Conservation (phyloP, 2,888 invertebrate species). For the Torymus texanus region DNA sequence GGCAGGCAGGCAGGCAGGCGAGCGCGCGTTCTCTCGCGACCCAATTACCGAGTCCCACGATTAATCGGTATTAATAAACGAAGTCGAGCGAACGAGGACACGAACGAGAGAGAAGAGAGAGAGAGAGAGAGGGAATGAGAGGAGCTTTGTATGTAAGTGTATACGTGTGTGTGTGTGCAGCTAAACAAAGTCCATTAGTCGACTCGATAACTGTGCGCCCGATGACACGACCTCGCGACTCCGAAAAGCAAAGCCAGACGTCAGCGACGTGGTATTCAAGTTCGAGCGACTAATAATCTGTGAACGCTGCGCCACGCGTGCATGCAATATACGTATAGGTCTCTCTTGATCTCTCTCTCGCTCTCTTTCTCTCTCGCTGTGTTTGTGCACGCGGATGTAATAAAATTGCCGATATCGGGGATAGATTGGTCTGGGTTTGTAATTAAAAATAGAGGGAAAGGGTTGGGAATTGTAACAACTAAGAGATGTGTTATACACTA, state of each 20-base stretch:
- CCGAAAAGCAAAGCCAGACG: slow-evolving; percentile 15
- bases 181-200: slow-evolving; percentile 37
- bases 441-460: too few species aligned
- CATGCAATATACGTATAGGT: not conserved
- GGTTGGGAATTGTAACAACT: too few species aligned
- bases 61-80: slow-evolving; percentile 40
- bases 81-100: slow-evolving; percentile 5
- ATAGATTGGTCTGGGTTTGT: too few species aligned
- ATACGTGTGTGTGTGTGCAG: too few species aligned
- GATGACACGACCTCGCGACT: slow-evolving; percentile 33
- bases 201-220: slow-evolving; percentile 26
- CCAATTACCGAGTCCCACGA: slow-evolving; percentile 25
- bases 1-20: not conserved
- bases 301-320: slow-evolving; percentile 2
- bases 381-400: too few species aligned
- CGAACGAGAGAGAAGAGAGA: not conserved
- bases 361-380: not conserved
- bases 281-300: slow-evolving; percentile 38
- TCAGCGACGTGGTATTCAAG: not conserved
- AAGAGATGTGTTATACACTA: too few species aligned
- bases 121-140: not conserved
- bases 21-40: not conserved
- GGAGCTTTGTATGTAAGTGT: too few species aligned
- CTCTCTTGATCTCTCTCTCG: too few species aligned
- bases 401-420: too few species aligned